Conservation (phyloP, 2,113 vertebrate genomes). For the Crocuta crocuta region DNA sequence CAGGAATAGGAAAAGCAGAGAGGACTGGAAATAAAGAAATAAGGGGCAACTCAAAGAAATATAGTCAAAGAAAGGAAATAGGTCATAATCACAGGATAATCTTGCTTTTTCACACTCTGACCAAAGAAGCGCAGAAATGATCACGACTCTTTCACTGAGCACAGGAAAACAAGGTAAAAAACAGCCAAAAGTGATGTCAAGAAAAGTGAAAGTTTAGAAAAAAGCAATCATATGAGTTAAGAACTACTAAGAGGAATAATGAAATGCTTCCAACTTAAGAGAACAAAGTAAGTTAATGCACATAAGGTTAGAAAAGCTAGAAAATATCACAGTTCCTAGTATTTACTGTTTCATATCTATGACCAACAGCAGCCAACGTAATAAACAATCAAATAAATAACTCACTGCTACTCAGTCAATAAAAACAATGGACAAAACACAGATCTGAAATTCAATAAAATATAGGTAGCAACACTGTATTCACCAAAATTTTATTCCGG, state of each 20-base stretch:
- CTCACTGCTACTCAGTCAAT: neutral
- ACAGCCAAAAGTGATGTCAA: neutral
- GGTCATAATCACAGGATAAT: neutral
- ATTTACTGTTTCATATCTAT: neutral
- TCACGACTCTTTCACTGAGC: neutral
- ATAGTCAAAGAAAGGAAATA: neutral
- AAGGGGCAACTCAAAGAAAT: neutral
- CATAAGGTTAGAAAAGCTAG: neutral
- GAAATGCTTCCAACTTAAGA: neutral
- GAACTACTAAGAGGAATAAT: neutral
- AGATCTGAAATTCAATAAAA: neutral
- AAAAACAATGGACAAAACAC: neutral
- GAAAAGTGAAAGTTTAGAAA: neutral
- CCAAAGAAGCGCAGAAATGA: neutral
- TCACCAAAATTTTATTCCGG: neutral
- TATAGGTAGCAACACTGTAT: neutral
- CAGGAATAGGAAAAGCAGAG: neutral
- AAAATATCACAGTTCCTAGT: neutral
- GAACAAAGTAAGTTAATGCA: neutral
- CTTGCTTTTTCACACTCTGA: neutral
- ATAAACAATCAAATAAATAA: neutral
- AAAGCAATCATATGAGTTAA: neutral
- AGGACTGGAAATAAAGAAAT: neutral
- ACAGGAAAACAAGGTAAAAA: neutral
- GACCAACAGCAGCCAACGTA: neutral